Conservation (phyloP, 2,888 invertebrate genomes). For the Chydorus sphaericus region DNA sequence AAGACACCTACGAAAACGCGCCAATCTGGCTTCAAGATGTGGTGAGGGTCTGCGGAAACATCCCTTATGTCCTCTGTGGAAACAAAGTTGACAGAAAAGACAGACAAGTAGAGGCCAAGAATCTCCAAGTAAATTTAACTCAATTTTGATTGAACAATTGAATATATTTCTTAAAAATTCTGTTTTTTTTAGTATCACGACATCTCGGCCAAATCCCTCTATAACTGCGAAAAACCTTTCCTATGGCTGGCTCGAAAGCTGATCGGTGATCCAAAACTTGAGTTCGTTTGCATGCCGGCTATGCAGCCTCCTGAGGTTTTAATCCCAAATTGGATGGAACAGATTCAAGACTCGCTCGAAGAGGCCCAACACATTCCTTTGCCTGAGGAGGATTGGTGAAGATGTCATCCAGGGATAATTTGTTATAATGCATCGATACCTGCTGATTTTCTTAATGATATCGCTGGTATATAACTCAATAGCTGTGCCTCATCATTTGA, state of each 20-base stretch:
- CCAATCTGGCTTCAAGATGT: conserved; percentile 99
- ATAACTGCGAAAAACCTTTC: conserved; percentile 99
- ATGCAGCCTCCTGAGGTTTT: conserved; percentile 96
- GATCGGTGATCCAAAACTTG: conserved; percentile 94
- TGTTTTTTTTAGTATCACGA: conserved; percentile 82
- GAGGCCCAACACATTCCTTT: conserved; percentile 29
- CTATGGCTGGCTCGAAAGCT: conserved; percentile 95
- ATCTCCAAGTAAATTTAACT: conserved; percentile 67
- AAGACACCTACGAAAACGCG: conserved; percentile 99
- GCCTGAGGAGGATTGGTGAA: conserved; percentile 63
- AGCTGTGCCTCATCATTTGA: too few species aligned
- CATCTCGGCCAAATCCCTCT: conserved; percentile 98
- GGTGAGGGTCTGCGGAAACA: conserved; percentile 97
- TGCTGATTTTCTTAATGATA: too few species aligned
- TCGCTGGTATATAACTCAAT: too few species aligned
- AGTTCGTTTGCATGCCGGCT: conserved; percentile 98
- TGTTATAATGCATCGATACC: too few species aligned
- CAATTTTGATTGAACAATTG: conserved; percentile 90
- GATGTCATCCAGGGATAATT: too few species aligned
- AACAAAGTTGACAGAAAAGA: conserved; percentile 99
- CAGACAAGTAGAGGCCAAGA: conserved; percentile 99
- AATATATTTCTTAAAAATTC: conserved; percentile 79
- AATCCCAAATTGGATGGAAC: conserved; percentile 93
- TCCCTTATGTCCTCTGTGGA: conserved; percentile 98
- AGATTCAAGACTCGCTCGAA: conserved; percentile 45